Base-by-base conservation (phyloP, 2,888 invertebrate species). In the Drosophila anomelani region DNA sequence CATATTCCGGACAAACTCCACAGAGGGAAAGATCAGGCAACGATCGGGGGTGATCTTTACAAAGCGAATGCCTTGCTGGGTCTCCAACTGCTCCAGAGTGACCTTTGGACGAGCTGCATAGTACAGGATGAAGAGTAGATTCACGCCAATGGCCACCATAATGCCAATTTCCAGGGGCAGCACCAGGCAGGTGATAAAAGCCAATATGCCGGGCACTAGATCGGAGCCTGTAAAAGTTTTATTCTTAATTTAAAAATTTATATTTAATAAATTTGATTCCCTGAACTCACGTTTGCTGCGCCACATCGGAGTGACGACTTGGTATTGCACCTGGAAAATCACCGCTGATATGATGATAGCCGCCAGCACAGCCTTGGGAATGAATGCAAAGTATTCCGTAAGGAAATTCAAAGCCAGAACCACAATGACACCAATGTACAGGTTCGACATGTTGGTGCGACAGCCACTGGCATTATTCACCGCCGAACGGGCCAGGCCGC, bases 311-410 rank as follows among this genome's bases (percentile, higher is more conserved):
- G 95, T 94, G 47, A 97, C 94, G 56, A 97, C 96, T 90, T 95
- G 95, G 78, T 96, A 96, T 91, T 97, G 97, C 3, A 97, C 95
- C 96, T 97, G 97, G 92, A 97, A 97, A 56, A 98, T 94, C 36
- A 98, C 98, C 44, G 98, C 98, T 32, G 96, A 96, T 74, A 98
- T 96, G 88, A 98, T 97, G 85, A 98, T 96, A 0, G 96, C 96
- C 2, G 97, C 97, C 77, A 98, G 93, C 9, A 96, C 95, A 1
- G 97, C 95, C 91, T 96, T 96, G 3, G 97, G 97, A 83, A 97
- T 97, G 91, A 94, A 98, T 90, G 94, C 96, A 92, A 97, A 98
- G 92, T 96, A 96, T 12, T 97, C 96, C 4, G 98, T 97, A 91
- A 98, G 95, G 92, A 97, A 96, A 64, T 95, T 94, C 59, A 98